Evolutionary conservation across 1,140 invertebrate genomes (phyloP).

Genomic region (Platyscapa corneri): DNA sequence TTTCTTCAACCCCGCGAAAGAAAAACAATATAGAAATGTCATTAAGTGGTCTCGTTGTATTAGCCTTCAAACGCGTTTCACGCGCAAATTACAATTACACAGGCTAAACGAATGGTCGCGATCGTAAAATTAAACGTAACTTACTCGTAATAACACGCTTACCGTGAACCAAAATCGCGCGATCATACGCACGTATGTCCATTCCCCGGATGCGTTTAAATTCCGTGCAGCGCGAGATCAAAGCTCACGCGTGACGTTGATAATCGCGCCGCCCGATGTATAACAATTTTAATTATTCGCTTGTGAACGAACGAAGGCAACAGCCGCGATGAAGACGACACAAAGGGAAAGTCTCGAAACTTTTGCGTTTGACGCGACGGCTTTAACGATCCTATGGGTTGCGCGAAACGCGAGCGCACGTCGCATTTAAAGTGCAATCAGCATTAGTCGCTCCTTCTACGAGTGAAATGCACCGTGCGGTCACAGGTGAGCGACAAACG

Average conservation of each 20-base stretch:
- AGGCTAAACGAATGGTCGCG: not conserved
- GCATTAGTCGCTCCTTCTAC: constrained; percentile 21
- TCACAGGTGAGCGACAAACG: not conserved
- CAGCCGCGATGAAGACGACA: not conserved
- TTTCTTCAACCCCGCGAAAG: not conserved
- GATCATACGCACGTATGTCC: not conserved
- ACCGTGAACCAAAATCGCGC: not conserved
- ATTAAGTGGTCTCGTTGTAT: not conserved
- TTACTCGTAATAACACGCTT: constrained; percentile 17
- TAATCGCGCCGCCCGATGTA: not conserved
- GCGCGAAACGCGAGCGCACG: not conserved
- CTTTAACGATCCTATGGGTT: not conserved
- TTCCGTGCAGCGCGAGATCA: not conserved
- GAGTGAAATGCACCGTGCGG: not conserved
- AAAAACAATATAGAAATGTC: not conserved
- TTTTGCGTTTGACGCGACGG: not conserved
- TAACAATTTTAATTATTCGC: constrained; percentile 6
- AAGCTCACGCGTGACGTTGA: not conserved
- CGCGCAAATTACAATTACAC: not conserved
- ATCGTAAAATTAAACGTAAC: constrained; percentile 37
- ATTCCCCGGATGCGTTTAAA: not conserved
- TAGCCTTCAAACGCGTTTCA: not conserved
- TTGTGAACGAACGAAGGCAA: not conserved
- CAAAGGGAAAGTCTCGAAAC: constrained; percentile 22
- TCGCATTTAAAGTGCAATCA: constrained; percentile 45